These are phyloP conservation scores for Hylaea fasciaria DNA, from an alignment of 2,888 invertebrate species.

Conservation along the genomic window DNA sequence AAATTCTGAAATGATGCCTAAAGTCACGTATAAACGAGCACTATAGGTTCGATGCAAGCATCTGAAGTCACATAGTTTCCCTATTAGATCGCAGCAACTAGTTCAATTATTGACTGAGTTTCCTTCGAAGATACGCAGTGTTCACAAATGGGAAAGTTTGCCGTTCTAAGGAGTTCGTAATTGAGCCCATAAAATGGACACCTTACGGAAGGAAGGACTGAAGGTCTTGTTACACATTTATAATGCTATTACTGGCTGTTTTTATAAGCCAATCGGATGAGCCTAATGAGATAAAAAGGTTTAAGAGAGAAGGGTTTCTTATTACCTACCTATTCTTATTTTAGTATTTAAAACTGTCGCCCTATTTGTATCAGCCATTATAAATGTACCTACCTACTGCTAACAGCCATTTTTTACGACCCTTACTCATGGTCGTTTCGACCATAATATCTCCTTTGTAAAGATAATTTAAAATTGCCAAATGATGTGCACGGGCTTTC, in stretches of 20 bases:
- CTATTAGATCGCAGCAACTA: slow-evolving; percentile 19
- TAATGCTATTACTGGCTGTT: background rate
- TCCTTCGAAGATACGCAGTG: slow-evolving; percentile 4
- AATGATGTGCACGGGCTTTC: slow-evolving; percentile 1
- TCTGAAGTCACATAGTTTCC: slow-evolving; percentile 26
- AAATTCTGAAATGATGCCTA: background rate
- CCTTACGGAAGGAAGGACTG: slow-evolving; percentile 2
- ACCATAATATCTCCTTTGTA: too few relatives aligned
- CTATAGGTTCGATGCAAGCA: slow-evolving; percentile 4
- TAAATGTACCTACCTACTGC: too few relatives aligned
- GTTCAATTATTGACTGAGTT: slow-evolving; percentile 22
- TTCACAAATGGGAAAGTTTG: slow-evolving; percentile 10
- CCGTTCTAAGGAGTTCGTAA: slow-evolving; percentile 9
- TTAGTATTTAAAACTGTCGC: too few relatives aligned
- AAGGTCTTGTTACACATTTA: slow-evolving; percentile 5
- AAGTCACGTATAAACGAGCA: background rate
- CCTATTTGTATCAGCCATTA: too few relatives aligned
- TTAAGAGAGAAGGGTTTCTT: too few relatives aligned
- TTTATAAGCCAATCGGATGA: background rate
- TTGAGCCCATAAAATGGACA: slow-evolving; percentile 18
- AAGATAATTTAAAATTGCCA: too few relatives aligned
- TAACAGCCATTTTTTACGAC: too few relatives aligned
- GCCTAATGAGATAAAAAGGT: too few relatives aligned
- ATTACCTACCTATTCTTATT: too few relatives aligned
- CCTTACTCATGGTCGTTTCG: too few relatives aligned